These are phyloP conservation scores for Carcharodon carcharias DNA, from an alignment of 2,797 vertebrate genomes.

Conservation along the genomic window DNA sequence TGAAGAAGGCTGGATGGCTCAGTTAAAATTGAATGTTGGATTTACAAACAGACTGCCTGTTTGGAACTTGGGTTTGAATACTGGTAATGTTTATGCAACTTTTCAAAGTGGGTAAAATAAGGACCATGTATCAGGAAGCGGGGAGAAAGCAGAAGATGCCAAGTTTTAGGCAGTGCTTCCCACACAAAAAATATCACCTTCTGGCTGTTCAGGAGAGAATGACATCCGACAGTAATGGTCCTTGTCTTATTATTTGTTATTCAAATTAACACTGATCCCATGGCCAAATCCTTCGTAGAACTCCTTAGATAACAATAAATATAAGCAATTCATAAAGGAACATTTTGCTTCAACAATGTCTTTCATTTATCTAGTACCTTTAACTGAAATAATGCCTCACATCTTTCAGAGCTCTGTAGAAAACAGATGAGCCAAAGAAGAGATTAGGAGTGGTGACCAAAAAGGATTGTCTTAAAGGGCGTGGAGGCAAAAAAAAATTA, in stretches of 20 bases:
- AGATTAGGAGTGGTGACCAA: neutral
- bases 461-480: neutral
- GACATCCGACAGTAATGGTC: neutral
- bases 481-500: neutral
- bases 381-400: neutral
- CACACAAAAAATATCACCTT: neutral
- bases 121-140: neutral
- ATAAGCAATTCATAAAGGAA: neutral
- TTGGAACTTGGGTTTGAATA: neutral
- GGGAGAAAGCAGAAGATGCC: neutral
- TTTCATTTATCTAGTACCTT: neutral
- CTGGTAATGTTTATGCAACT: neutral
- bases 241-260: neutral
- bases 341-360: neutral
- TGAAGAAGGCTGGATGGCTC: neutral
- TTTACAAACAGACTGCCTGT: neutral
- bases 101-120: neutral
- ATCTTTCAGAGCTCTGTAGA: neutral
- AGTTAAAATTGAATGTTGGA: neutral
- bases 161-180: neutral
- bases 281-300: neutral
- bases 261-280: neutral
- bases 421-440: neutral
- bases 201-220: neutral
- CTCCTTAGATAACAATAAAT: neutral